phyloP scores from a whole-genome alignment of 2,797 vertebrate species.

The Enteromius anoplus region DNA sequence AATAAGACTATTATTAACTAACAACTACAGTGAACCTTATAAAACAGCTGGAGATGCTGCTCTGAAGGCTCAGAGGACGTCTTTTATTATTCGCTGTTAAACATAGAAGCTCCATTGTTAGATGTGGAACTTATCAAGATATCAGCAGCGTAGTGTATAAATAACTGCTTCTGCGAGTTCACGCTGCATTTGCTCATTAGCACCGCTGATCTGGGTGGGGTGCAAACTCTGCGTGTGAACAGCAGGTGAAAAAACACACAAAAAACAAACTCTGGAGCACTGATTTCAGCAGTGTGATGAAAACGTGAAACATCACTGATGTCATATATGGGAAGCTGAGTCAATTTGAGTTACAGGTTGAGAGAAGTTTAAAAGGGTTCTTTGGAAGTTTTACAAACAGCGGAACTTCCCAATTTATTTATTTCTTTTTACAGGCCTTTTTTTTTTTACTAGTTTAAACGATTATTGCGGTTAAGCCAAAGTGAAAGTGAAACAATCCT shows the following conservation, averaged over 20 bases:
- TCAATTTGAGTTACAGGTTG: neutral
- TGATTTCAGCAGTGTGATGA: conserved; percentile 28
- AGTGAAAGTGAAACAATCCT: conserved; percentile 17
- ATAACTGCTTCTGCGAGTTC: conserved; percentile 48
- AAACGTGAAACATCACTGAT: neutral
- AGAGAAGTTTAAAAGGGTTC: neutral
- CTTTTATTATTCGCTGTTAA: neutral
- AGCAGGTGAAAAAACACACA: conserved; percentile 31
- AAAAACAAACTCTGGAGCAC: conserved; percentile 9
- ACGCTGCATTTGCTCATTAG: conserved; percentile 53
- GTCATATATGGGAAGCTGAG: neutral
- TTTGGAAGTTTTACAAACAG: neutral
- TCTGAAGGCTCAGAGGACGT: neutral
- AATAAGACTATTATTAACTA: neutral
- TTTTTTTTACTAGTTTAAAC: neutral
- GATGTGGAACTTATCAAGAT: conserved; percentile 10
- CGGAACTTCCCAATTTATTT: neutral
- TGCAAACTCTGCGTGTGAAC: conserved; percentile 46
- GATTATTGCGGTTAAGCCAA: neutral
- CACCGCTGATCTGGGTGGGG: conserved; percentile 53
- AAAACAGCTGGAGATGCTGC: conserved; percentile 5
- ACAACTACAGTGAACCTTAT: neutral
- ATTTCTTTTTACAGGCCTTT: neutral
- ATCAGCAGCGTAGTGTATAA: conserved; percentile 30
- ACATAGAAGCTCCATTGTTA: neutral